Evolutionary conservation across 2,113 vertebrate species (phyloP), one percentile per base, ranked within the genome.

Genomic region (Entomyzon cyanotis): DNA sequence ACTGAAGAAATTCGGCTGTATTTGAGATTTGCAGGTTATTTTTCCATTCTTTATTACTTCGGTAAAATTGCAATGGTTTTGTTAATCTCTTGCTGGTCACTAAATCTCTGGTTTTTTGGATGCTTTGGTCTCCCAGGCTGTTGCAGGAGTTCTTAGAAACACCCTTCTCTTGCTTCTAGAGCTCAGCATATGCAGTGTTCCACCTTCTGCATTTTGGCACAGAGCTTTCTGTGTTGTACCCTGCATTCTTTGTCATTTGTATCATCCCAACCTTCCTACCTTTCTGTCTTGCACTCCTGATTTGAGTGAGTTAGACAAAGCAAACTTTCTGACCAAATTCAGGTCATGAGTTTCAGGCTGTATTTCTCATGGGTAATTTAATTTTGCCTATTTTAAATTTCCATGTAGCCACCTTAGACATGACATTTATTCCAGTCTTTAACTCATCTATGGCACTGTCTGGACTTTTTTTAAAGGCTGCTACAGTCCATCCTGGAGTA

Each of bases 241-340:
- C 27, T 64, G 6, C 4, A 2, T 62, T 44, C 46, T 49, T n/a
- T 78, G 76, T n/a, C 5, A 0, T 39, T 75, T 39, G 3, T 69
- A 20, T 75, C 46, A 42, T 63, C 15, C 50, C 52, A 64, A 7
- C 39, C 53, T 42, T 78, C 41, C 8, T 60, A 7, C 50, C 19
- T 70, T 77, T 74, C 10, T 33, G 30, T 55, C 74, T 82, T 84
- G 55, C 31, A 27, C 49, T 83, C 58, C 65, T 63, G 39, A n/a
- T 87, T 58, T 84, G 73, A 91, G 62, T 44, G 73, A 68, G 44
- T 62, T 49, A 58, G 69, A 84, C 69, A 91, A 85, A 94, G 52
- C 60, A 87, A 94, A 89, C 60, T 93, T 94, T 79, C 68, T 77
- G 78, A 65, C 81, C 70, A 89, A 87, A 95, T 96, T 83, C 49